Evolutionary conservation across 2,888 invertebrate species (phyloP).

Genomic region (Andrena praecox): DNA sequence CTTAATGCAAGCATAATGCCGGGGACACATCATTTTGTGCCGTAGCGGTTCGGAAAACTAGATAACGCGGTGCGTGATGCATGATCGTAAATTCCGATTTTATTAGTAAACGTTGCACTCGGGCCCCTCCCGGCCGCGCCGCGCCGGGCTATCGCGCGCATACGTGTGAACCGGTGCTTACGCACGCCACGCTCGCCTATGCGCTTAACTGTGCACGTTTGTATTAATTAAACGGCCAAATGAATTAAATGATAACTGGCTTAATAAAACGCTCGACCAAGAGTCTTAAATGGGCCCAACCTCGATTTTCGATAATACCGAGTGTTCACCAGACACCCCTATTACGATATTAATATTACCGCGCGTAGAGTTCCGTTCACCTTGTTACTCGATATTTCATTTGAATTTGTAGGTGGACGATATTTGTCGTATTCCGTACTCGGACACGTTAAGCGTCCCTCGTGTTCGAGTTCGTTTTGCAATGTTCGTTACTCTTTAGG

Average conservation of each 20-base stretch:
- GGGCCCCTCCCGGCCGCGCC: not conserved
- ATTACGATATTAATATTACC: not conserved
- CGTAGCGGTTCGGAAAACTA: constrained; percentile 74
- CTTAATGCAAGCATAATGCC: constrained; percentile 68
- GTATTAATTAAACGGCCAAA: constrained; percentile 66
- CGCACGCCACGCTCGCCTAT: constrained; percentile 11
- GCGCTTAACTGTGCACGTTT: constrained; percentile 26
- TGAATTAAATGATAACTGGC: constrained; percentile 51
- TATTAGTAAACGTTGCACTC: constrained; percentile 65
- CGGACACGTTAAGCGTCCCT: no score
- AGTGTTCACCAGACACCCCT: not conserved
- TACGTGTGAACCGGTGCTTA: constrained; percentile 15
- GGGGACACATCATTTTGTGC: constrained; percentile 72
- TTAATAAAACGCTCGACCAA: constrained; percentile 49
- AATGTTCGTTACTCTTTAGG: no score
- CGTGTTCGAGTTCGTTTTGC: not conserved
- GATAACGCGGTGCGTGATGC: constrained; percentile 72
- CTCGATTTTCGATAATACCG: not conserved
- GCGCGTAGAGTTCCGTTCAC: no score
- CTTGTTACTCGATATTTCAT: no score
- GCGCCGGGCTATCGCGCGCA: constrained; percentile 7
- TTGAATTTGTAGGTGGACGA: no score
- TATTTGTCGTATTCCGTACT: no score
- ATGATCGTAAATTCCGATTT: constrained; percentile 73
- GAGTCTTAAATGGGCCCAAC: constrained; percentile 16